Evolutionary conservation across 2,113 vertebrate species (phyloP).

Genomic region (Heteronetta atricapilla): DNA sequence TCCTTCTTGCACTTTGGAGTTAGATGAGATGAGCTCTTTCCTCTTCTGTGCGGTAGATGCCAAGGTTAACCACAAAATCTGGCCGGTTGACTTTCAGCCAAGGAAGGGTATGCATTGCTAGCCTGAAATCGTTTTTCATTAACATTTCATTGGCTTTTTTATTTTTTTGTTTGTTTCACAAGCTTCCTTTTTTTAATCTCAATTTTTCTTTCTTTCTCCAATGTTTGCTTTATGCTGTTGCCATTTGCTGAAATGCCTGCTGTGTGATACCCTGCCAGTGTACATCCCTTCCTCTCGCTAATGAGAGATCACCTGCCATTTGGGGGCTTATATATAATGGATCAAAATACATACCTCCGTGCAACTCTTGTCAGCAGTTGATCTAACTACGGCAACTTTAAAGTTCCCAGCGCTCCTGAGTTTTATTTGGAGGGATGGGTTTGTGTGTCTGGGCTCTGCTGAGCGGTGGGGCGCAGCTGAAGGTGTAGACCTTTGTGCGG

Average conservation of each 20-base stretch:
- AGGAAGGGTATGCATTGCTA: background rate
- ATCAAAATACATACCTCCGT: fast-evolving
- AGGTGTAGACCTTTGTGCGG: background rate
- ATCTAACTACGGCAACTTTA: fast-evolving
- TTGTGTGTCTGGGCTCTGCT: background rate
- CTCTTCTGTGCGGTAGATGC: fast-evolving
- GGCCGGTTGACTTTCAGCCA: background rate
- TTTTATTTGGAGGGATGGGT: fast-evolving
- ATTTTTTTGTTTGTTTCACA: too few relatives aligned
- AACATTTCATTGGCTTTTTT: background rate
- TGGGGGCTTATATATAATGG: background rate
- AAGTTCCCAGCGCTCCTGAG: fast-evolving
- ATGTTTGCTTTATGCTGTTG: background rate
- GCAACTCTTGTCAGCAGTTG: background rate
- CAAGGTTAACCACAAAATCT: background rate
- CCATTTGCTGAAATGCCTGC: background rate
- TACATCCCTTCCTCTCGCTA: background rate
- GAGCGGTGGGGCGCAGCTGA: background rate
- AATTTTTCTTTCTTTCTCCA: background rate
- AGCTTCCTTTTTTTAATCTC: background rate
- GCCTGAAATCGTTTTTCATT: background rate
- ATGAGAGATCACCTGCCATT: background rate
- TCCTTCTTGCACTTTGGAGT: background rate
- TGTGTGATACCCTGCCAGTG: background rate
- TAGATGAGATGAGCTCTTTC: background rate